Conservation (phyloP, 2,797 vertebrate species). For the Brotula barbata region DNA sequence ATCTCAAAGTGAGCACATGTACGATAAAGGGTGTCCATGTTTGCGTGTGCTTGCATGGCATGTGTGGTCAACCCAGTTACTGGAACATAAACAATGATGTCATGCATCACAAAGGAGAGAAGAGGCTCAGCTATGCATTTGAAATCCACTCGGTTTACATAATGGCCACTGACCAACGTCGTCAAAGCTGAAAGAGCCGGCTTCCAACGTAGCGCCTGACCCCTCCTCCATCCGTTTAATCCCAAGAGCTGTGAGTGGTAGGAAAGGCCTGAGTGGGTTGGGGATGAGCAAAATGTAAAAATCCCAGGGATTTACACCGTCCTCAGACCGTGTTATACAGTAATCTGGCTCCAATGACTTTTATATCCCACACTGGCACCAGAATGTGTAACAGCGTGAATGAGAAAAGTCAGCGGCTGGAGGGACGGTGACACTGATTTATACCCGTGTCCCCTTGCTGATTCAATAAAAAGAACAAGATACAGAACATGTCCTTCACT, state of each 20-base stretch:
- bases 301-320: constrained; percentile 73
- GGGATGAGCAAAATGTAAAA: constrained; percentile 70
- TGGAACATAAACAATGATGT: constrained; percentile 59
- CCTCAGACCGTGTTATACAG: constrained; percentile 62
- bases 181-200: constrained; percentile 64
- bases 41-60: constrained; percentile 13
- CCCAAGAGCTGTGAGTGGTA: constrained; percentile 62
- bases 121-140: constrained; percentile 57
- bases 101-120: constrained; percentile 52
- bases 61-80: constrained; percentile 43
- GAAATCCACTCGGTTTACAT: constrained; percentile 72
- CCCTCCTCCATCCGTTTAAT: constrained; percentile 69
- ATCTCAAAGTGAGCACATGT: constrained; percentile 31
- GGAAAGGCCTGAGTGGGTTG: constrained; percentile 58
- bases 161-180: constrained; percentile 71
- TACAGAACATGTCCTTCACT: constrained; percentile 21
- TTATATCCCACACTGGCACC: constrained; percentile 30
- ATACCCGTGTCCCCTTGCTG: constrained; percentile 13
- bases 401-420: constrained; percentile 41
- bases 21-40: too few species aligned
- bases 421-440: constrained; percentile 22
- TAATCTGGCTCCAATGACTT: constrained; percentile 67
- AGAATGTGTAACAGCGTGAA: constrained; percentile 37
- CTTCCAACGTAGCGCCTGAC: constrained; percentile 51
- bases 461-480: constrained; percentile 18